phyloP scores from a whole-genome alignment of 2,888 invertebrate genomes.

The Pyrochroa serraticornis region DNA sequence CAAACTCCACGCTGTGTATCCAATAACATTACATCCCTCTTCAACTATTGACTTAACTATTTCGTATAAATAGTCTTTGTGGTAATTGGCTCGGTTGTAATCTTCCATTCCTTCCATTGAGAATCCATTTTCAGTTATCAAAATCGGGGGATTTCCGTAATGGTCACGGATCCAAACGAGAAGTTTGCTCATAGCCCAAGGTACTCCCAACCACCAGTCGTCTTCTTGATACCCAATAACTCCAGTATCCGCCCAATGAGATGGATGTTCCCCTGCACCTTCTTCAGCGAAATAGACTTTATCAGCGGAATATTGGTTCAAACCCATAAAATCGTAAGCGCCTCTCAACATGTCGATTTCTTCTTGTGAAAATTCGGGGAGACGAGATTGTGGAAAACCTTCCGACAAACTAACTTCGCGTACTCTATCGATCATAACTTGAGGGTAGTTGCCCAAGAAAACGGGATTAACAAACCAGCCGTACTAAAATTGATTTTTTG shows the following conservation, averaged over 20 bases:
- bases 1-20: conserved; percentile 52
- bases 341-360: conserved; percentile 57
- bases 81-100: conserved; percentile 62
- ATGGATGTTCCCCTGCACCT: conserved; percentile 44
- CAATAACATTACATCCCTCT: conserved; percentile 55
- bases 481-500: conserved; percentile 24
- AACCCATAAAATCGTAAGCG: conserved; percentile 64
- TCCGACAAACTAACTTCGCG: conserved; percentile 58
- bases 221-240: conserved; percentile 15
- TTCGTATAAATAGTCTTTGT: conserved; percentile 49
- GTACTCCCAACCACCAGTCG: conserved; percentile 48
- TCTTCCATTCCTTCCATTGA: conserved; percentile 60
- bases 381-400: conserved; percentile 59
- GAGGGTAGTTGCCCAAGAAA: conserved; percentile 62
- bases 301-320: conserved; percentile 66
- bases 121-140: conserved; percentile 66
- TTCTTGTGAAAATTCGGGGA: conserved; percentile 60
- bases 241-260: conserved; percentile 41
- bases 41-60: conserved; percentile 40
- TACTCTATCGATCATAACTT: conserved; percentile 57
- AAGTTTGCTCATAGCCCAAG: conserved; percentile 65
- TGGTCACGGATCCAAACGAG: conserved; percentile 58
- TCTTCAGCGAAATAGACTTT: conserved; percentile 49
- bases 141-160: conserved; percentile 61
- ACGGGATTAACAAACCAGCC: conserved; percentile 56